Evolutionary conservation across 1,140 invertebrate species (phyloP).

Genomic region (Cheumatopsyche charites): DNA sequence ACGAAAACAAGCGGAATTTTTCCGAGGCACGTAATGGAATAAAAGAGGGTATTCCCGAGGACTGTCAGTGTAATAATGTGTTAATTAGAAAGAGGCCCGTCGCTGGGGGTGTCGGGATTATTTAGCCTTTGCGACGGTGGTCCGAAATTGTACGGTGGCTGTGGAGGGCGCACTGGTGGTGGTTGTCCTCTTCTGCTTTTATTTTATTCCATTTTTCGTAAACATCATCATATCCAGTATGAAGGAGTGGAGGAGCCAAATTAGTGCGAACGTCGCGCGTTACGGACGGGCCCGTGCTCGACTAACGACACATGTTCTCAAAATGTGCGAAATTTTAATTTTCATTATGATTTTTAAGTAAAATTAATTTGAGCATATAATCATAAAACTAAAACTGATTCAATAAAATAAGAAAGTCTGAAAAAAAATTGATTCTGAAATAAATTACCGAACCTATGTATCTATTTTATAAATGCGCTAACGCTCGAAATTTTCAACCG

Average conservation of each 20-base stretch:
- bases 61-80: constrained; percentile 35
- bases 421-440: no score
- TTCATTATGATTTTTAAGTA: no score
- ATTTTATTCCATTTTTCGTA: constrained; percentile 41
- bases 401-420: no score
- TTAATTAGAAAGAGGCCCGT: constrained; percentile 39
- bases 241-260: constrained; percentile 44
- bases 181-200: constrained; percentile 37
- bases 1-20: no score
- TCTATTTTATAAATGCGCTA: no score
- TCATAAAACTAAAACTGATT: no score
- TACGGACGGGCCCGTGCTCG: background rate
- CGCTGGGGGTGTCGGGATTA: constrained; percentile 20
- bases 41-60: background rate
- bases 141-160: constrained; percentile 11
- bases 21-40: background rate
- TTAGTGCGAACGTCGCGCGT: constrained; percentile 38
- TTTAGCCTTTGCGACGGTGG: background rate
- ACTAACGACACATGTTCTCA: no score
- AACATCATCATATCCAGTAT: constrained; percentile 45
- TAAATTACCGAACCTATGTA: no score
- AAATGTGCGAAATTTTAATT: no score
- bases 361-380: no score
- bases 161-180: constrained; percentile 11
- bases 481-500: no score